phyloP scores from a whole-genome alignment of 2,888 invertebrate species.

The Campoplex nolae region DNA sequence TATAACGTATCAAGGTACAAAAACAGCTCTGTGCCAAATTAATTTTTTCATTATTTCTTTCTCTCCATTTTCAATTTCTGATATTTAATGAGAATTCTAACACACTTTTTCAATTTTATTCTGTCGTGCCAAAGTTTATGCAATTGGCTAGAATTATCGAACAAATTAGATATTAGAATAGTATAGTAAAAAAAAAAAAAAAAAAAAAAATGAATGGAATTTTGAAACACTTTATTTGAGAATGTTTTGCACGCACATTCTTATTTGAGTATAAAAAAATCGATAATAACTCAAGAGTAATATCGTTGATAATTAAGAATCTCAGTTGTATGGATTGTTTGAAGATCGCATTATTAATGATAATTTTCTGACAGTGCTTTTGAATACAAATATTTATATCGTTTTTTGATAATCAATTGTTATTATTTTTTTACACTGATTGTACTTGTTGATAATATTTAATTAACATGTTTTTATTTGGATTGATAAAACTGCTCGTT shows the following conservation, averaged over 20 bases:
- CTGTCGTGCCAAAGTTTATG: slow-evolving; percentile 12
- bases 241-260: slow-evolving; percentile 8
- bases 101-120: slow-evolving; percentile 8
- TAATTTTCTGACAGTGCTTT: background rate
- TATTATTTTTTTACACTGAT: background rate
- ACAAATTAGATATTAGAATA: background rate
- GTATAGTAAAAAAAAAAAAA: background rate
- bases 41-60: slow-evolving; percentile 10
- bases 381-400: background rate
- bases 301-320: background rate
- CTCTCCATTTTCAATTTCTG: slow-evolving; percentile 22
- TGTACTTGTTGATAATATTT: slow-evolving; percentile 2
- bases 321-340: background rate
- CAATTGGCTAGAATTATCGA: slow-evolving; percentile 4
- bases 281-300: background rate
- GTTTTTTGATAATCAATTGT: slow-evolving; percentile 2
- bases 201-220: slow-evolving; percentile 8
- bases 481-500: background rate
- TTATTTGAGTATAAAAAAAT: slow-evolving; percentile 18
- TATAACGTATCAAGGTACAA: slow-evolving; percentile 49
- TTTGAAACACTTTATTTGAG: slow-evolving; percentile 2
- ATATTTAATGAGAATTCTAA: slow-evolving; percentile 35
- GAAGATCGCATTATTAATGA: background rate
- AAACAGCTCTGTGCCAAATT: slow-evolving; percentile 62
- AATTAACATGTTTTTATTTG: background rate